Evolutionary conservation across 2,888 invertebrate genomes (phyloP).

Genomic region (Chouioia cunea): DNA sequence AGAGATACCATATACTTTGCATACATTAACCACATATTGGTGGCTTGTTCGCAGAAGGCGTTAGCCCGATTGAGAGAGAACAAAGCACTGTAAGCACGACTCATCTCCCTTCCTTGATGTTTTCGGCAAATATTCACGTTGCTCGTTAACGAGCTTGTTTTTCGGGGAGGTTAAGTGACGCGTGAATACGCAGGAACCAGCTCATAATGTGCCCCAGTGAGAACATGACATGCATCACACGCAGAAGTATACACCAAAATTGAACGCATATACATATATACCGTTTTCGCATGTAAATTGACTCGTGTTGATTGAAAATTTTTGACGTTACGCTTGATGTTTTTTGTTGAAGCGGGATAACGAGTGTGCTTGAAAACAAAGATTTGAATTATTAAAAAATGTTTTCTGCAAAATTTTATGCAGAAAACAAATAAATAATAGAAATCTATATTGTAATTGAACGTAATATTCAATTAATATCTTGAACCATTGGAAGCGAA

Average conservation of each 20-base stretch:
- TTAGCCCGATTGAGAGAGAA: slow-evolving; percentile 18
- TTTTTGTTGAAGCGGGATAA: no score
- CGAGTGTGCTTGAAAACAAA: no score
- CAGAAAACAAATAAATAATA: no score
- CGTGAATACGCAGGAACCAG: slow-evolving; percentile 15
- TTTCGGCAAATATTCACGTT: slow-evolving; percentile 14
- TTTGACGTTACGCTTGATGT: no score
- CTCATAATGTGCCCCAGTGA: neutral
- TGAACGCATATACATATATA: no score
- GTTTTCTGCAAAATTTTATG: no score
- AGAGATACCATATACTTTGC: slow-evolving; percentile 60
- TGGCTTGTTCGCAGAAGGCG: slow-evolving; percentile 44
- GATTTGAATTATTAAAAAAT: no score
- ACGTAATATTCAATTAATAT: no score
- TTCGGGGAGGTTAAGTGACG: slow-evolving; percentile 25
- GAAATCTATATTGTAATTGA: no score
- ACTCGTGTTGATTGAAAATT: no score
- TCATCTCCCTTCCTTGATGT: neutral
- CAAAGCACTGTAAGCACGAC: slow-evolving; percentile 1
- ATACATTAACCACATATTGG: slow-evolving; percentile 54
- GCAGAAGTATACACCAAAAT: slow-evolving; percentile 5
- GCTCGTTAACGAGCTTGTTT: slow-evolving; percentile 41
- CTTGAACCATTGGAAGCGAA: no score
- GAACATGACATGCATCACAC: no score
- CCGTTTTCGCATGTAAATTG: neutral